These are phyloP conservation scores for Rhea americana DNA, from an alignment of 2,113 vertebrate genomes.

Conservation along the genomic window DNA sequence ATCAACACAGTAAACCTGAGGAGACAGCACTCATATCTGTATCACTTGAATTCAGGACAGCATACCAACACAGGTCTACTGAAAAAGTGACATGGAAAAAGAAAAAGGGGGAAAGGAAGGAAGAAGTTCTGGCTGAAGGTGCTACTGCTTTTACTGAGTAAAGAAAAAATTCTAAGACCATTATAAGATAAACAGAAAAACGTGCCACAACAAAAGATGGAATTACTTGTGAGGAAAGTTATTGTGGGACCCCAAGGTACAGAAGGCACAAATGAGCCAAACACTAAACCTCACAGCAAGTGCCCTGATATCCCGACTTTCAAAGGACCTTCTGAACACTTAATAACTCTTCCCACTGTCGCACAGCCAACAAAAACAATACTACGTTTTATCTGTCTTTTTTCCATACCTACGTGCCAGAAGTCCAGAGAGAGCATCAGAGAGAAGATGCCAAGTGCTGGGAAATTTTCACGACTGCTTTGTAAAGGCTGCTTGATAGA, in stretches of 20 bases:
- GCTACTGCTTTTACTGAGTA: neutral
- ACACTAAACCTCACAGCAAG: constrained; percentile 35
- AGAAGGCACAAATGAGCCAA: constrained; percentile 5
- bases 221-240: neutral
- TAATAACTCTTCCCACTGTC: constrained; percentile 34
- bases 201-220: constrained; percentile 18
- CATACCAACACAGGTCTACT: neutral
- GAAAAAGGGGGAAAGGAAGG: neutral
- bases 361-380: constrained; percentile 29
- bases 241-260: neutral
- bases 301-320: constrained; percentile 29
- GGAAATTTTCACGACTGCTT: constrained; percentile 26
- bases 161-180: neutral
- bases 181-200: constrained; percentile 1
- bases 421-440: constrained; percentile 37
- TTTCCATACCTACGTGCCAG: constrained; percentile 22
- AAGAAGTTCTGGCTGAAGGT: neutral
- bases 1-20: neutral
- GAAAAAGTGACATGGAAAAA: neutral
- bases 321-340: constrained; percentile 39
- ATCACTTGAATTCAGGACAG: neutral
- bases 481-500: constrained; percentile 34
- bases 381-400: constrained; percentile 14
- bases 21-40: neutral
- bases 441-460: neutral